These are phyloP conservation scores for Chrysemys picta DNA, from an alignment of 2,113 vertebrate species.

Conservation along the genomic window DNA sequence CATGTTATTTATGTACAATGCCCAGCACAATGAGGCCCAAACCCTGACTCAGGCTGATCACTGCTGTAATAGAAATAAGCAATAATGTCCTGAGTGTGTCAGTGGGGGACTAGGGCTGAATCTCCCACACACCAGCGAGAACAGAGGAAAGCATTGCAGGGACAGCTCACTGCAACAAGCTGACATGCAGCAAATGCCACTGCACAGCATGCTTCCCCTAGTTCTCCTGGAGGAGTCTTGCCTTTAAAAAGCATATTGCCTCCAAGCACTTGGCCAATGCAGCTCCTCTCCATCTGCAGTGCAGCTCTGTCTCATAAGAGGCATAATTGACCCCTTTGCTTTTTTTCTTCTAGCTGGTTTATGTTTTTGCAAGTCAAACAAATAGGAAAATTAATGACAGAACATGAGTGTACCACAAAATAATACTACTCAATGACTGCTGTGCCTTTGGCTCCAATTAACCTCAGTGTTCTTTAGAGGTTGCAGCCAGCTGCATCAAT, in stretches of 20 bases:
- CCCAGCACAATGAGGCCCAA: background rate
- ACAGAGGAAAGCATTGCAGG: background rate
- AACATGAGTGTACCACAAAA: slow-evolving; percentile 46
- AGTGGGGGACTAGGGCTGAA: background rate
- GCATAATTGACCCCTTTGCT: slow-evolving; percentile 47
- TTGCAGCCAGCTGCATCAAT: slow-evolving; percentile 69
- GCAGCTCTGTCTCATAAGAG: slow-evolving; percentile 3
- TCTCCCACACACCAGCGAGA: background rate
- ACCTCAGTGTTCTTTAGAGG: slow-evolving; percentile 51
- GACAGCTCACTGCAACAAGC: background rate
- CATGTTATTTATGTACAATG: background rate
- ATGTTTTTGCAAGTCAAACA: slow-evolving; percentile 67
- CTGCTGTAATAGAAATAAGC: background rate
- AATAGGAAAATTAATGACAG: slow-evolving; percentile 69
- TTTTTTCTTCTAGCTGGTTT: background rate
- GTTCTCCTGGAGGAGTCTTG: background rate
- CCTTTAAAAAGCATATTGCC: slow-evolving; percentile 12
- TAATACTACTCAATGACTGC: slow-evolving; percentile 53
- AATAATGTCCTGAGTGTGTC: background rate
- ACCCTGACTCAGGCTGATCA: background rate
- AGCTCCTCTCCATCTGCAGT: slow-evolving; percentile 24
- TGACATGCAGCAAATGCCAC: slow-evolving; percentile 24
- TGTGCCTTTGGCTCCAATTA: slow-evolving; percentile 68
- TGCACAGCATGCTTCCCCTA: slow-evolving; percentile 17
- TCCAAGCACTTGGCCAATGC: slow-evolving; percentile 22